A percentile compares a stretch with the other conserved stretches of the same genome.
Conservation (phyloP, 2,888 invertebrate species). For the Rhynchonema sp. region DNA sequence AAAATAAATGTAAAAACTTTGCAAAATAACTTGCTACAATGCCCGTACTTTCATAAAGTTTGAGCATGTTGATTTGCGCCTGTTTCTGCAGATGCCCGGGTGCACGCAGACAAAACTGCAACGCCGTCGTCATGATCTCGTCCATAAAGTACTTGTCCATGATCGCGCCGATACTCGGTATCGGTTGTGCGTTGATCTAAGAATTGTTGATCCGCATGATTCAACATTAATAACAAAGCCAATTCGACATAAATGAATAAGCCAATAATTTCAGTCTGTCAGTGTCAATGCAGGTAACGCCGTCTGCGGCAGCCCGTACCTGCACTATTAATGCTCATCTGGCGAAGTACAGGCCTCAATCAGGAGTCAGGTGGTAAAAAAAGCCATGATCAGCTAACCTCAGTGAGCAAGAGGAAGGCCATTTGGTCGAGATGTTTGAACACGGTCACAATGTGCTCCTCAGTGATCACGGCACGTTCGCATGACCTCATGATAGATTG, state of each 20-base stretch:
- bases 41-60: conserved; percentile 2
- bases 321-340: too few species aligned
- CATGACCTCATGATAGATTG: neutral
- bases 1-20: neutral
- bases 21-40: neutral
- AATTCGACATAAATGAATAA: neutral
- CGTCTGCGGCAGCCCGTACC: too few species aligned
- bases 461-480: neutral
- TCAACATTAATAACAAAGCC: neutral
- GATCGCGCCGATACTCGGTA: conserved; percentile 21
- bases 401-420: conserved; percentile 3
- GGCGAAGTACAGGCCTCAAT: too few species aligned
- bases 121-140: conserved; percentile 15
- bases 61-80: conserved; percentile 13
- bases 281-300: too few species aligned
- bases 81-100: conserved; percentile 12
- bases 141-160: conserved; percentile 21
- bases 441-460: conserved; percentile 3
- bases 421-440: conserved; percentile 7
- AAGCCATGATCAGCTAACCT: conserved; percentile 4
- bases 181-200: conserved; percentile 19
- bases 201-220: too few species aligned
- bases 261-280: neutral
- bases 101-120: conserved; percentile 17
- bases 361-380: too few species aligned